Conservation (phyloP, 2,113 vertebrate genomes). For the Ceyx cyanopectus region DNA sequence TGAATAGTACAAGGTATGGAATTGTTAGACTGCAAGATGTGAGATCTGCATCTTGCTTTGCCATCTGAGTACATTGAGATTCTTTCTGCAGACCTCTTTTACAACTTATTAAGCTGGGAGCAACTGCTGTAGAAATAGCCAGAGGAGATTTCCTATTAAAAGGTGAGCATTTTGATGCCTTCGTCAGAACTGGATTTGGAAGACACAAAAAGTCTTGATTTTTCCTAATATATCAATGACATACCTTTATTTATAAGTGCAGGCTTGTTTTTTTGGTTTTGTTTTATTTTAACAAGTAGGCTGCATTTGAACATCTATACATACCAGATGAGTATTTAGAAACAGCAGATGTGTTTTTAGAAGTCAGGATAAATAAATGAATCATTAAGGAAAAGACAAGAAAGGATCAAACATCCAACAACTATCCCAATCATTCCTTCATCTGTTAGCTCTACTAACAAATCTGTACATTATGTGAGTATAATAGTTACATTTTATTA, state of each 20-base stretch:
- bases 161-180: not conserved
- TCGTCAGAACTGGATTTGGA: not conserved
- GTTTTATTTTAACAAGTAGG: not conserved
- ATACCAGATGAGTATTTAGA: not conserved
- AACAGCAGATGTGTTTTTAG: not conserved
- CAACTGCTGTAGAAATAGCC: not conserved
- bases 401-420: not conserved
- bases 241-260: not conserved
- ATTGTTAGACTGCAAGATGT: not conserved
- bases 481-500: not conserved
- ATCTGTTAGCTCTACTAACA: not conserved
- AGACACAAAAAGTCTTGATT: not conserved
- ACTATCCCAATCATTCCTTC: not conserved
- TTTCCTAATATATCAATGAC: not conserved
- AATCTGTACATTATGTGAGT: not conserved
- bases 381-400: not conserved
- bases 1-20: not conserved
- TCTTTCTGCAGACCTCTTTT: not conserved
- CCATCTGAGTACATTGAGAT: not conserved
- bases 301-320: not conserved
- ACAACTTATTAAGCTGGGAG: not conserved
- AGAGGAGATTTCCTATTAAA: not conserved
- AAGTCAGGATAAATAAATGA: not conserved
- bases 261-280: not conserved
- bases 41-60: not conserved